Evolutionary conservation across 2,888 invertebrate species (phyloP), one percentile per base, ranked within the genome.

Genomic region (Eledone cirrhosa): DNA sequence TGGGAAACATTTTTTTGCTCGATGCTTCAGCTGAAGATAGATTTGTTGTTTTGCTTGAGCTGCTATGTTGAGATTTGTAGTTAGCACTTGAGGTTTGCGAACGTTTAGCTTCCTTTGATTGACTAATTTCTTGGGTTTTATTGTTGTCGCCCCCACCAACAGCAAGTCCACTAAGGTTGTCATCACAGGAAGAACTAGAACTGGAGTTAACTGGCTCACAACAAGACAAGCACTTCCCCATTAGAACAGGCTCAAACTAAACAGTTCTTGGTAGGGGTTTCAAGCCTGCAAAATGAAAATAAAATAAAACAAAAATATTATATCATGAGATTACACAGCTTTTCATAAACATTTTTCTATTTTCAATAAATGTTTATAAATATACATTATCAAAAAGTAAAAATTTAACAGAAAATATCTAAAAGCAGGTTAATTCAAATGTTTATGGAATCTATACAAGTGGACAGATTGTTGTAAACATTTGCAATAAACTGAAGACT

Each of bases 221-320:
- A 82, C 88, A 88, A 81, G 88, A 86, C 82, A 87, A 81, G 83
- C 88, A 88, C 86, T 87, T 87, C 85, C 88, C 88, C 88, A 88
- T 88, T 86, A 83, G 85, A 84, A 48, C 24, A 16, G 24, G 47
- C 27, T 76, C 48, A 76, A 47, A 76, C 48, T 48, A 76, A 76
- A 76, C 24, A 41, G 41, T 41, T 41, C 41, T 41, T 41, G 11
- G 41, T 41, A 41, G 41, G 41, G 41, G 41, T 41, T 41, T 41
- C 41, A 41, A 41, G 11, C 41, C 41, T 41, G 3, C 11, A 41
- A 41, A 41, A 41, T 41, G 11, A 41, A 41, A 1, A 41, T 41
- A 41, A 41, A 41, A 41, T 41, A 3, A 41, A 41, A 41, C 41
- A 41, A 41, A 41, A 11, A 41, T 41, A 41, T 41, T 41, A 41